A percentile compares a stretch with the other conserved stretches of the same genome.
These are phyloP conservation scores for Falcunculus frontatus DNA, from an alignment of 2,113 vertebrate species.

Conservation along the genomic window DNA sequence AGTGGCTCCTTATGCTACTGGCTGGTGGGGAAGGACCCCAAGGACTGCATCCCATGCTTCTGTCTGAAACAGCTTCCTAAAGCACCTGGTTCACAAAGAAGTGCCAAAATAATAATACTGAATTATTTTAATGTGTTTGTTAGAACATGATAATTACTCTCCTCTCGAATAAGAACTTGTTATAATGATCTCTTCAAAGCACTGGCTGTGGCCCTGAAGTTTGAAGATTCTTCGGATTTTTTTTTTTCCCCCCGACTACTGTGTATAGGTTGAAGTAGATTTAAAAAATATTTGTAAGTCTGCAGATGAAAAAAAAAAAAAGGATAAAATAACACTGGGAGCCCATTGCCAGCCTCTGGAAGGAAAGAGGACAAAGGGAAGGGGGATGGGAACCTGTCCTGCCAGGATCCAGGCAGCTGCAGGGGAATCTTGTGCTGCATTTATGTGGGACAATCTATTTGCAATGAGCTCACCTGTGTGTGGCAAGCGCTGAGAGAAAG, in stretches of 20 bases:
- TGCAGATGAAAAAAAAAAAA: not conserved
- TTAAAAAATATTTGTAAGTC: not conserved
- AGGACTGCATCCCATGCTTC: not conserved
- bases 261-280: not conserved
- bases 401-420: not conserved
- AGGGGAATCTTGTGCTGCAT: rapidly evolving
- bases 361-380: not conserved
- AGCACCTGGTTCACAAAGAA: not conserved
- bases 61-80: not conserved
- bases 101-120: not conserved
- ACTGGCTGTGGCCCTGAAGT: not conserved
- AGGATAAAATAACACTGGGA: not conserved
- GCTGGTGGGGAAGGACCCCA: not conserved
- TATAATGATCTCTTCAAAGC: not conserved
- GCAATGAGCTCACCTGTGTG: not conserved
- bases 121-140: not conserved
- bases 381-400: not conserved
- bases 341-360: not conserved
- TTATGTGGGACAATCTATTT: no score
- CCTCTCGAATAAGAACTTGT: not conserved
- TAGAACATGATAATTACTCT: not conserved
- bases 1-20: not conserved
- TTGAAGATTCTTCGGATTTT: not conserved
- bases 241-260: not conserved
- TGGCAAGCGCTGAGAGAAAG: not conserved